Conservation (phyloP, 2,888 invertebrate species). For the Nycteola revayana region DNA sequence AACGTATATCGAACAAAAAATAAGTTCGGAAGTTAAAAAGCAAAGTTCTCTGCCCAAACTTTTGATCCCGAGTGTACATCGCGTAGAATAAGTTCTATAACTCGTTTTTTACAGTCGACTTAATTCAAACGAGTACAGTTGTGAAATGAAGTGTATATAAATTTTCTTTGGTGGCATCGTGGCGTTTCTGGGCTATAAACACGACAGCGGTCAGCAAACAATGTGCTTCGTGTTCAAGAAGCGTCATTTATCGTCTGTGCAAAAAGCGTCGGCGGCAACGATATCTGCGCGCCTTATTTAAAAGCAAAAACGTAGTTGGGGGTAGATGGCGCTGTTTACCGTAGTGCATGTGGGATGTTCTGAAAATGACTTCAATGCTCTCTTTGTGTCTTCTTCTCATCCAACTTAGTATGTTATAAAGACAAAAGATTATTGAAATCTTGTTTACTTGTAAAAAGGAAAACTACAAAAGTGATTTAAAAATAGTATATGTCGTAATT, state of each 20-base stretch:
- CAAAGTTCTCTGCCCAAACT: not conserved
- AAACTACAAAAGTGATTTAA: too few relatives aligned
- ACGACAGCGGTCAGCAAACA: slow-evolving; percentile 62
- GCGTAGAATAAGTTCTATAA: slow-evolving; percentile 22
- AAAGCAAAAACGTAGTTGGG: slow-evolving; percentile 42
- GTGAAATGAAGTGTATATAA: slow-evolving; percentile 56
- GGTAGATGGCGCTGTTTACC: slow-evolving; percentile 24
- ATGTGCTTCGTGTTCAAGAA: slow-evolving; percentile 56
- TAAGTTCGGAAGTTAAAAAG: not conserved
- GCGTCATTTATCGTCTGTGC: slow-evolving; percentile 57
- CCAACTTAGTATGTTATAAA: too few relatives aligned
- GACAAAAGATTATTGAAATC: too few relatives aligned
- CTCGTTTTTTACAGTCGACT: slow-evolving; percentile 44
- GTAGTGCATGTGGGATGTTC: not conserved
- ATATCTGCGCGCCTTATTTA: slow-evolving; percentile 41
- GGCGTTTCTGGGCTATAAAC: slow-evolving; percentile 60
- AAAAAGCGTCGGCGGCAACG: slow-evolving; percentile 46
- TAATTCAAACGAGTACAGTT: slow-evolving; percentile 37
- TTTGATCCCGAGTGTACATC: slow-evolving; percentile 14
- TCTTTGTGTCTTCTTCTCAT: too few relatives aligned
- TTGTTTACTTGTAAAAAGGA: too few relatives aligned
- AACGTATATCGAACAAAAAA: slow-evolving; percentile 1
- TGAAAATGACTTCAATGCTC: not conserved
- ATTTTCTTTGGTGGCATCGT: slow-evolving; percentile 49
- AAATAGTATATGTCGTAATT: too few relatives aligned